These are phyloP conservation scores for Callionymus lyra DNA, from an alignment of 2,113 vertebrate species.

Conservation along the genomic window DNA sequence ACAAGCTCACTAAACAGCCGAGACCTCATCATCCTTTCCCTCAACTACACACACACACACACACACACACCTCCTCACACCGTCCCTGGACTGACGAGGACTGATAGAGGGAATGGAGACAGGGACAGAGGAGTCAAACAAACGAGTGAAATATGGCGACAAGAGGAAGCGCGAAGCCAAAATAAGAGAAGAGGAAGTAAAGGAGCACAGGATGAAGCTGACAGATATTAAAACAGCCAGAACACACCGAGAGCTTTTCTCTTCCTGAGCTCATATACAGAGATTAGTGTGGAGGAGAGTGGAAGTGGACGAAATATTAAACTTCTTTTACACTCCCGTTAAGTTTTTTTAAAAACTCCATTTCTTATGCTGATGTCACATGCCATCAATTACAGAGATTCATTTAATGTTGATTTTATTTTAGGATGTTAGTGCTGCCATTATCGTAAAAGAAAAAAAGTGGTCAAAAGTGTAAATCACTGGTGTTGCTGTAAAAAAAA, in stretches of 20 bases:
- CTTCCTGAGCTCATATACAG: conserved; percentile 70
- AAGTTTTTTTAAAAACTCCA: conserved; percentile 8
- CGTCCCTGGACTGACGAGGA: conserved; percentile 37
- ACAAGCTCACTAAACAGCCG: conserved; percentile 27
- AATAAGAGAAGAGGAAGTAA: conserved; percentile 62
- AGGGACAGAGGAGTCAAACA: conserved; percentile 68
- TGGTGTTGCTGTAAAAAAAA: conserved; percentile 10
- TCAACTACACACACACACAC: conserved; percentile 12
- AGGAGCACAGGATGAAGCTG: conserved; percentile 71
- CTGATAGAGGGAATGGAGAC: conserved; percentile 56
- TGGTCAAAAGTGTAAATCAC: conserved; percentile 11
- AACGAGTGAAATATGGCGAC: conserved; percentile 68
- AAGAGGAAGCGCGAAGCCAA: conserved; percentile 64
- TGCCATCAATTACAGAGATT: conserved; percentile 7
- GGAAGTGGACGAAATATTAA: conserved; percentile 6
- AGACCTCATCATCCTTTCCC: conserved; percentile 32
- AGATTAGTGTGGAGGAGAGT: conserved; percentile 59
- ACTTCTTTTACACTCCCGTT: conserved; percentile 21
- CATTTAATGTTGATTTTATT: conserved; percentile 10
- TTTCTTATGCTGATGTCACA: not conserved
- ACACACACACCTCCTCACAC: conserved; percentile 7
- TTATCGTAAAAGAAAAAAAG: conserved; percentile 2
- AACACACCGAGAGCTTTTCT: conserved; percentile 53
- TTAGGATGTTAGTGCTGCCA: conserved; percentile 6
- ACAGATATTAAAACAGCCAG: conserved; percentile 74